Percentiles rank a stretch among this genome's conserved stretches.
Evolutionary conservation across 1,140 invertebrate genomes (phyloP).

Genomic region (Ips typographus): DNA sequence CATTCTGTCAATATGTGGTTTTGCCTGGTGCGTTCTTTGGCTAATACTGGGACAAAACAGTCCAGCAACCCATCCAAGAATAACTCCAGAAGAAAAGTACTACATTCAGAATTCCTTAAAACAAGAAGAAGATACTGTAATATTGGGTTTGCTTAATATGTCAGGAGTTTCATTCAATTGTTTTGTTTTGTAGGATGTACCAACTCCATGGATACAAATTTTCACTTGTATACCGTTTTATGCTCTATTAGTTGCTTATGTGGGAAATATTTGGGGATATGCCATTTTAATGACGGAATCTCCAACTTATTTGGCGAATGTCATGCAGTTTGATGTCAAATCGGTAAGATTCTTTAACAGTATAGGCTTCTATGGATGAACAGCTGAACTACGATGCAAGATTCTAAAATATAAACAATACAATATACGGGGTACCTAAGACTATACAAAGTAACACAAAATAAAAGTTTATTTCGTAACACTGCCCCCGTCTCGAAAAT

Average conservation of each 20-base stretch:
- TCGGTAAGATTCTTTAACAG: conserved; percentile 51
- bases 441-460: too few species aligned
- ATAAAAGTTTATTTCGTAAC: too few species aligned
- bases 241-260: conserved; percentile 63
- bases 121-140: conserved; percentile 52
- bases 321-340: conserved; percentile 61
- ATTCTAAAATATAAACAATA: too few species aligned
- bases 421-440: too few species aligned
- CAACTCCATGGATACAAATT: conserved; percentile 29
- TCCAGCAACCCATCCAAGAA: conserved; percentile 9
- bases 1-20: conserved; percentile 1
- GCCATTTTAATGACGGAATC: conserved; percentile 89
- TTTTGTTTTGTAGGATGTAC: conserved; percentile 13
- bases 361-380: too few species aligned
- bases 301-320: conserved; percentile 74
- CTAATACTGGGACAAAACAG: conserved; percentile 19
- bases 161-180: neutral
- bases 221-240: conserved; percentile 23
- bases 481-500: too few species aligned
- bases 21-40: conserved; percentile 23
- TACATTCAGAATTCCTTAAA: conserved; percentile 62
- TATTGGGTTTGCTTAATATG: neutral
- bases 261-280: conserved; percentile 89
- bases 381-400: too few species aligned
- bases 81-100: conserved; percentile 56